Conservation (phyloP, 2,797 vertebrate genomes). For the Fistularia tabacaria region DNA sequence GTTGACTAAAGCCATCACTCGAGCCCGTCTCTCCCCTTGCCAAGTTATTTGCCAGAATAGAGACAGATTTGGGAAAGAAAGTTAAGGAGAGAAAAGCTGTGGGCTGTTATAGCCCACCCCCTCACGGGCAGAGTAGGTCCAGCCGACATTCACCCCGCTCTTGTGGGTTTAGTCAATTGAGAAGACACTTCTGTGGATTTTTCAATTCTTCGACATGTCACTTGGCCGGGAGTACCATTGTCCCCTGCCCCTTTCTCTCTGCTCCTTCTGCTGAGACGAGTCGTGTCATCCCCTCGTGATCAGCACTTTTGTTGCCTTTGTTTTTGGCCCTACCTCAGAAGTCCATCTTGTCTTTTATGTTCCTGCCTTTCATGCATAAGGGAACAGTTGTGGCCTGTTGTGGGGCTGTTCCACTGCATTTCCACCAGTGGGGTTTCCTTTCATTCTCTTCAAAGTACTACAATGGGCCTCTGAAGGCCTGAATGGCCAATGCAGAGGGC, state of each 20-base stretch:
- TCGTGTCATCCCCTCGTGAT: conserved; percentile 98
- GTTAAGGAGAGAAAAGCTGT: conserved; percentile 48
- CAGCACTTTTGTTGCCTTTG: conserved; percentile 99
- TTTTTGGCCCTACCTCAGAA: conserved; percentile 98
- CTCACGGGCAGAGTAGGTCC: conserved; percentile 52
- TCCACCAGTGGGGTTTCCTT: conserved; percentile 99
- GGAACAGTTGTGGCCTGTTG: conserved; percentile 99
- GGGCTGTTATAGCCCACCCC: conserved; percentile 47
- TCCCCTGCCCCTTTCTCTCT: conserved; percentile 79
- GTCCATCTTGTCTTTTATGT: conserved; percentile 99
- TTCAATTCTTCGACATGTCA: conserved; percentile 96
- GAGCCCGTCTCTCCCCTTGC: conserved; percentile 57
- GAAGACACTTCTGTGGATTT: conserved; percentile 96
- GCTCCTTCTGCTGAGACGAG: conserved; percentile 87
- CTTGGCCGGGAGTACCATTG: conserved; percentile 91
- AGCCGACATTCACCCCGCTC: conserved; percentile 84
- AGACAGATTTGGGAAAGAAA: conserved; percentile 58
- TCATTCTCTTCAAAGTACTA: conserved; percentile 94
- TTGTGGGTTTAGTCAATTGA: conserved; percentile 86
- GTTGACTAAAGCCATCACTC: conserved; percentile 60
- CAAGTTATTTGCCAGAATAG: conserved; percentile 66
- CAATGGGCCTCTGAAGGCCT: conserved; percentile 89
- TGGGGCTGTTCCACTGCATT: conserved; percentile 99
- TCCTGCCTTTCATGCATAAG: conserved; percentile 98
- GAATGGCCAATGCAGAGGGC: conserved; percentile 97